Percentiles rank a stretch among this genome's conserved stretches.
These are phyloP conservation scores for Hephaestus fuliginosus DNA, from an alignment of 2,797 vertebrate species.

Conservation along the genomic window DNA sequence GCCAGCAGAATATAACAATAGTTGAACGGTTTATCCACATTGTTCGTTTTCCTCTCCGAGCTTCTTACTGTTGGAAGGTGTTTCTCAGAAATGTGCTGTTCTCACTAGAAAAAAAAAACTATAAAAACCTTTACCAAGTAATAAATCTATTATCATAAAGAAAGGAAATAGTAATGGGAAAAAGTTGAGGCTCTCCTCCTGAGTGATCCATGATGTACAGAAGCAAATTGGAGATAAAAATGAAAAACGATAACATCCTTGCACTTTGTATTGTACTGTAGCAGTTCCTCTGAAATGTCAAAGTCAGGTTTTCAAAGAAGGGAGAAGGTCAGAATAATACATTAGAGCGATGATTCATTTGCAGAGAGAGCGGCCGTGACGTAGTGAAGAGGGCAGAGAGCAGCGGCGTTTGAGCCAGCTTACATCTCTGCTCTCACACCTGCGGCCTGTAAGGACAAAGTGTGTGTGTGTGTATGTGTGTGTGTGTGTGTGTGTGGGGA, in stretches of 20 bases:
- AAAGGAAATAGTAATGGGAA: neutral
- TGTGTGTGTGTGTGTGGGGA: too few relatives aligned
- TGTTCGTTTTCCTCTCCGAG: neutral
- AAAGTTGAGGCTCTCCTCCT: neutral
- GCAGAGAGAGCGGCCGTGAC: neutral
- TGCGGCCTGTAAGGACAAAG: constrained; percentile 19
- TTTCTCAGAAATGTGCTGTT: constrained; percentile 10
- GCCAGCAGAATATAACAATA: neutral
- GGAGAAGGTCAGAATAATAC: constrained; percentile 9
- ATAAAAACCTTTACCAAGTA: neutral
- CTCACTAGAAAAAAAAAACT: neutral
- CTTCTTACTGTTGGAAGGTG: neutral
- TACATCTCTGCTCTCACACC: constrained; percentile 45
- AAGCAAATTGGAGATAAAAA: neutral
- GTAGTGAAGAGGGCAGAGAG: constrained; percentile 35
- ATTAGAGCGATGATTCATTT: constrained; percentile 24
- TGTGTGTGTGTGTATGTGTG: too few relatives aligned
- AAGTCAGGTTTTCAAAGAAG: constrained; percentile 10
- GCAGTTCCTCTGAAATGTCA: constrained; percentile 1
- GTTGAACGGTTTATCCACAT: neutral
- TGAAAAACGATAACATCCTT: neutral
- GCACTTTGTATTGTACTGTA: neutral
- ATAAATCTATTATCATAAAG: neutral
- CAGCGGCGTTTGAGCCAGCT: constrained; percentile 28
- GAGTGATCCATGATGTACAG: neutral